Evolutionary conservation across 2,797 vertebrate species (phyloP).

Genomic region (Karalla daura): DNA sequence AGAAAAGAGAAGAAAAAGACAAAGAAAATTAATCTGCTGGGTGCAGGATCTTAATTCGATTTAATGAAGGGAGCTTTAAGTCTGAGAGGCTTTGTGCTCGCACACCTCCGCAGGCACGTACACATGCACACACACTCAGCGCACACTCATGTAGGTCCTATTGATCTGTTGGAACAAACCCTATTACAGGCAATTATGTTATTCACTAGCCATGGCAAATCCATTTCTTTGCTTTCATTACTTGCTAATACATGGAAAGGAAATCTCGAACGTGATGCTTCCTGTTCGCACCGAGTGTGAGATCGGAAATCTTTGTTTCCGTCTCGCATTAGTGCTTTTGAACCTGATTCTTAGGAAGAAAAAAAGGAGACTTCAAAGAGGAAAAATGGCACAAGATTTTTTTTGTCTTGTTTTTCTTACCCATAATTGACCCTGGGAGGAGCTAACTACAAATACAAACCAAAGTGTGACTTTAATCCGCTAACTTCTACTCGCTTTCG

Average conservation of each 20-base stretch:
- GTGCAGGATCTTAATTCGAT: slow-evolving; percentile 84
- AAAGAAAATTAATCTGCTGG: slow-evolving; percentile 81
- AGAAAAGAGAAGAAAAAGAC: slow-evolving; percentile 60
- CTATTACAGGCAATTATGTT: slow-evolving; percentile 79
- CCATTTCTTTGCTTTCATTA: slow-evolving; percentile 78
- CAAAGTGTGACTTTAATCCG: slow-evolving; percentile 6
- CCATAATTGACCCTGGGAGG: slow-evolving; percentile 7
- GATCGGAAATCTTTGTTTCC: slow-evolving; percentile 74
- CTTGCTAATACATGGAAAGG: slow-evolving; percentile 72
- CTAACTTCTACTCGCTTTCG: neutral
- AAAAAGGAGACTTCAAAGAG: slow-evolving; percentile 33
- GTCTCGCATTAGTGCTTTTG: slow-evolving; percentile 56
- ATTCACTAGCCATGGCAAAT: slow-evolving; percentile 77
- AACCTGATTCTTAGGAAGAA: slow-evolving; percentile 15
- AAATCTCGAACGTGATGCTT: slow-evolving; percentile 78
- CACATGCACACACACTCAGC: slow-evolving; percentile 58
- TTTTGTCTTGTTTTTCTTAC: slow-evolving; percentile 22
- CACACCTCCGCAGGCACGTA: slow-evolving; percentile 65
- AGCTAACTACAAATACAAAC: slow-evolving; percentile 5
- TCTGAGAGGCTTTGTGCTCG: slow-evolving; percentile 71
- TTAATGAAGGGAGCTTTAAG: slow-evolving; percentile 80
- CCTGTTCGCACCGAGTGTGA: slow-evolving; percentile 70
- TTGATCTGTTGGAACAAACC: slow-evolving; percentile 82
- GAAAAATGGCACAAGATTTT: slow-evolving; percentile 20
- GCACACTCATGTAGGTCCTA: slow-evolving; percentile 70